phyloP scores from a whole-genome alignment of 2,113 vertebrate species.

The Amblyopsis rosae region DNA sequence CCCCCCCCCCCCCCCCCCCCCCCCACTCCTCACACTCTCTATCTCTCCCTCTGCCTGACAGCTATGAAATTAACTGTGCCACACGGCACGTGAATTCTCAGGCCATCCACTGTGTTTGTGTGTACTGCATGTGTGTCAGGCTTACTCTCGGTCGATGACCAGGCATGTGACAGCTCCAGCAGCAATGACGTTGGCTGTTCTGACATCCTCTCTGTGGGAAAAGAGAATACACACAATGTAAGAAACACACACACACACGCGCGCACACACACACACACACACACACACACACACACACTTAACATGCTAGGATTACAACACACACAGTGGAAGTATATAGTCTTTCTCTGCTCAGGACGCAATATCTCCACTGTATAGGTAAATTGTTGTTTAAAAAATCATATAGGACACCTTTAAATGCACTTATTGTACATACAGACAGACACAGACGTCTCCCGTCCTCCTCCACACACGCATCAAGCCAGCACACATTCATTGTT shows the following conservation, averaged over 20 bases:
- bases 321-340: background rate
- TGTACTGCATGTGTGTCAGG: constrained; percentile 23
- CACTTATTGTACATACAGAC: too few species aligned
- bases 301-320: background rate
- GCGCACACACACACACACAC: constrained; percentile 6
- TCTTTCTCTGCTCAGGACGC: background rate
- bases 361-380: too few species aligned
- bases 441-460: too few species aligned
- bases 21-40: background rate
- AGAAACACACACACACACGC: background rate
- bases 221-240: constrained; percentile 27
- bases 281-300: background rate
- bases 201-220: constrained; percentile 86
- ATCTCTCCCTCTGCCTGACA: background rate
- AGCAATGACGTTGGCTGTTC: constrained; percentile 92
- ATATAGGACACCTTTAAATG: too few species aligned
- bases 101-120: background rate
- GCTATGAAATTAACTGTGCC: background rate
- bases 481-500: too few species aligned
- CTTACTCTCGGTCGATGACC: constrained; percentile 98
- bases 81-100: background rate
- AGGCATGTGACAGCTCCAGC: constrained; percentile 88
- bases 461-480: too few species aligned
- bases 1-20: too few species aligned
- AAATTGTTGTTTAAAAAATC: too few species aligned